phyloP scores from a whole-genome alignment of 2,888 invertebrate genomes.

The Plusia festucae region DNA sequence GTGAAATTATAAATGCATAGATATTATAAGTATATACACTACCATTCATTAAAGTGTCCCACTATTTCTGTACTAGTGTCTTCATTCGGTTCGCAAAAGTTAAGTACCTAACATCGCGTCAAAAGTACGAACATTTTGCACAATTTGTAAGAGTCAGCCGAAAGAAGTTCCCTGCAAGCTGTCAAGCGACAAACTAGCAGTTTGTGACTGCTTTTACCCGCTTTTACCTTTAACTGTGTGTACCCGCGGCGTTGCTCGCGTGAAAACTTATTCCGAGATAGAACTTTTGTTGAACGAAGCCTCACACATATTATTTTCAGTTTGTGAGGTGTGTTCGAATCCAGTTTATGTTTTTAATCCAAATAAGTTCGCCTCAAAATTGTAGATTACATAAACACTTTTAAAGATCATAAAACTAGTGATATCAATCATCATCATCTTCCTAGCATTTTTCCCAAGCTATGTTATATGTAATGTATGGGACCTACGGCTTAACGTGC shows the following conservation, averaged over 20 bases:
- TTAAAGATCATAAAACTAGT: too few relatives aligned
- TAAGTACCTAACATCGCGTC: constrained; percentile 4
- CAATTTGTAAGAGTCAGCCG: constrained; percentile 7
- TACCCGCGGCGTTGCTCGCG: neutral
- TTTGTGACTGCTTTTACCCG: constrained; percentile 8
- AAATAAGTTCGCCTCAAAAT: too few relatives aligned
- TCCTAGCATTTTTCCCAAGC: too few relatives aligned
- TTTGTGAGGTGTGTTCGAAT: too few relatives aligned
- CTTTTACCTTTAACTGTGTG: constrained; percentile 6
- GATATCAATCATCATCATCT: too few relatives aligned
- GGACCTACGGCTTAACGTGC: too few relatives aligned
- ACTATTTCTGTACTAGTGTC: neutral
- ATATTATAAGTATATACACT: neutral
- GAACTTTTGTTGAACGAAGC: neutral
- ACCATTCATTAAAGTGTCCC: neutral
- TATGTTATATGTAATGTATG: too few relatives aligned
- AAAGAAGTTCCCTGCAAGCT: constrained; percentile 6
- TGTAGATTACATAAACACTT: too few relatives aligned
- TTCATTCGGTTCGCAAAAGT: neutral
- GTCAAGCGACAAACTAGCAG: constrained; percentile 8
- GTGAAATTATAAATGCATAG: too few relatives aligned
- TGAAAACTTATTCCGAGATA: neutral
- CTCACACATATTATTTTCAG: neutral
- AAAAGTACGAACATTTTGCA: constrained; percentile 1
- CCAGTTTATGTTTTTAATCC: too few relatives aligned